Percentiles rank a stretch among this genome's conserved stretches.
These are phyloP conservation scores for Manis crassicaudata DNA, from an alignment of 2,797 vertebrate species.

Conservation along the genomic window DNA sequence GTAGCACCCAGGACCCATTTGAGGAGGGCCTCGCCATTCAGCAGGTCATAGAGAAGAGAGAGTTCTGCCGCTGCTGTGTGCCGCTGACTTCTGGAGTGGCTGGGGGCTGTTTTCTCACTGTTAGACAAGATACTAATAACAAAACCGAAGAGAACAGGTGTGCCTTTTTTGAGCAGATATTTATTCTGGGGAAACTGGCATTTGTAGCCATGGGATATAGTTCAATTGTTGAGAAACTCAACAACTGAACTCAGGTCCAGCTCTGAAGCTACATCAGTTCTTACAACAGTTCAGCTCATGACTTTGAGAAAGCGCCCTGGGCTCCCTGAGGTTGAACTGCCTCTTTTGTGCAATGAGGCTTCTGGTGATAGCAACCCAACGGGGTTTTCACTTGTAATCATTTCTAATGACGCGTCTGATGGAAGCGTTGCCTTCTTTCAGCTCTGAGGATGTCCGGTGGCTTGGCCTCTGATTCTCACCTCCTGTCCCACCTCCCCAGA, in stretches of 20 bases:
- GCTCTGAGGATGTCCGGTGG: too few relatives aligned
- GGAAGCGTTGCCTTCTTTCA: background rate
- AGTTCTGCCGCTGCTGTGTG: background rate
- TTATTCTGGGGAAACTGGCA: background rate
- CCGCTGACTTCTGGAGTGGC: background rate
- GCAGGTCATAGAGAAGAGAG: background rate
- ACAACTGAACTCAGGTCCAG: rapidly evolving
- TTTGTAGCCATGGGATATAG: background rate
- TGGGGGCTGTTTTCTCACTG: background rate
- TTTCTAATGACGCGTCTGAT: background rate
- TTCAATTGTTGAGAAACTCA: background rate
- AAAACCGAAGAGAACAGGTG: background rate
- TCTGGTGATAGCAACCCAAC: background rate
- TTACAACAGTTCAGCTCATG: background rate
- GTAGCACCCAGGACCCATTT: background rate
- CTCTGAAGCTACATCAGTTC: background rate
- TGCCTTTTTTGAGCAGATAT: background rate
- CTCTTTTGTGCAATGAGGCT: background rate
- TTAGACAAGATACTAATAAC: background rate
- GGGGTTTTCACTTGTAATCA: background rate
- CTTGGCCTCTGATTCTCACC: background rate
- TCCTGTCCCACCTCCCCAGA: background rate
- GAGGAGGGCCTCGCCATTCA: rapidly evolving
- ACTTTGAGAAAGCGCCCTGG: background rate
- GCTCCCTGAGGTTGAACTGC: background rate